Conservation (phyloP, 2,113 vertebrate genomes). For the Polypterus bichir region DNA sequence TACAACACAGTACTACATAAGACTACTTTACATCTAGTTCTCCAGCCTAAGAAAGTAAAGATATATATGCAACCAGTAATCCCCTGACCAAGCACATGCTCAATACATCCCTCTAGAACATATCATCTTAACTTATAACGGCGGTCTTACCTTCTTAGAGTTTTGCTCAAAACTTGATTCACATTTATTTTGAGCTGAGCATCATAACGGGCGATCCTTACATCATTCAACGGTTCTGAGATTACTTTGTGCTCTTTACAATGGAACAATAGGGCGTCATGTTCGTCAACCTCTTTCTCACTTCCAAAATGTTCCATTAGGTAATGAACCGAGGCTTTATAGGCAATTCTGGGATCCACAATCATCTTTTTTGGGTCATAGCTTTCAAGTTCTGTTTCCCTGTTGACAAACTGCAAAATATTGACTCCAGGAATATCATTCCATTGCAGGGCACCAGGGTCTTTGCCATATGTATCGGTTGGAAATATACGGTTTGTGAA, state of each 20-base stretch:
- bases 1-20: no score
- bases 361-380: constrained; percentile 35
- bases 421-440: constrained; percentile 3
- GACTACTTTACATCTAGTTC: no score
- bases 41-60: no score
- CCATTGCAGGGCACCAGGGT: not conserved
- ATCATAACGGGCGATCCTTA: no score
- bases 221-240: no score
- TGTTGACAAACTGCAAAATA: not conserved
- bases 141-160: no score
- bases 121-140: no score
- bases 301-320: constrained; percentile 22
- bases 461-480: not conserved
- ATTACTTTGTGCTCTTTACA: constrained; percentile 17
- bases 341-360: constrained; percentile 30
- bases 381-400: constrained; percentile 11
- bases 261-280: constrained; percentile 30
- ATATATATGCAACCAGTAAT: no score
- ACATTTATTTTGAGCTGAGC: no score
- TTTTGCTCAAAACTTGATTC: no score
- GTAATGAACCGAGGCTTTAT: constrained; percentile 38
- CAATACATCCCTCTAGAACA: no score
- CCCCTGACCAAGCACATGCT: no score
- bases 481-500: constrained; percentile 18
- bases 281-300: constrained; percentile 20